Base-by-base conservation (phyloP, 2,113 vertebrate genomes). In the Motacilla tschutschensis region DNA sequence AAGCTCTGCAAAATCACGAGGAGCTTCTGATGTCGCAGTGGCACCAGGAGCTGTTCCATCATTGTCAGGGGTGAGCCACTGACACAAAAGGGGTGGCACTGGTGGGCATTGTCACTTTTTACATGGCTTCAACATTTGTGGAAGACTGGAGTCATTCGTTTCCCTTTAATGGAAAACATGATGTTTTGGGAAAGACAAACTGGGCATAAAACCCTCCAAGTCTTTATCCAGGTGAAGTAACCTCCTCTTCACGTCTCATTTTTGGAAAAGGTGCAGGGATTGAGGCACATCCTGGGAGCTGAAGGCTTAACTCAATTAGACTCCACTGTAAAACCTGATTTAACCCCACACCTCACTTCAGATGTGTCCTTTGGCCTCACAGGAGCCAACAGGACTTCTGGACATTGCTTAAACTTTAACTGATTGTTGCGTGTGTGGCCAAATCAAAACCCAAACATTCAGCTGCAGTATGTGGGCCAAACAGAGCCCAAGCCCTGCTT, bases 391-490 rank as follows among this genome's bases (percentile, higher is more conserved):
- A 0, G 47, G 54, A 36, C 40, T 73, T 35, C 63, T 65, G 72
- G 7, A 69, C 62, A 28, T 75, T 1, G 50, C 77, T 89, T 87
- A 94, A 89, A 92, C 2, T 91, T 95, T 89, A 92, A 89, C 83
- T 58, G 51, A 8, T 3, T 31, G 47, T 26, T 87, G 48, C 13
- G 10, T 2, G 43, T 5, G 21, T 10, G 31, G 31, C 55, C 54
- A 63, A 70, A 83, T 10, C 40, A 33, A 88, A 60, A 84, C 16
- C 50, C 54, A 77, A 64, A 46, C 7, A 6, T 40, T 21, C 29
- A 35, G 57, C 33, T 46, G 48, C 59, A 24, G 8, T 8, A 75
- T 62, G 78, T 6, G 41, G 50, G 59, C 35, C 46, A 64, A 19
- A 63, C 8, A 0, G 8, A 85, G n/a, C 60, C 25, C 53, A 18